These are phyloP conservation scores for Marronus borbonicus DNA, from an alignment of 2,888 invertebrate species.

Conservation along the genomic window DNA sequence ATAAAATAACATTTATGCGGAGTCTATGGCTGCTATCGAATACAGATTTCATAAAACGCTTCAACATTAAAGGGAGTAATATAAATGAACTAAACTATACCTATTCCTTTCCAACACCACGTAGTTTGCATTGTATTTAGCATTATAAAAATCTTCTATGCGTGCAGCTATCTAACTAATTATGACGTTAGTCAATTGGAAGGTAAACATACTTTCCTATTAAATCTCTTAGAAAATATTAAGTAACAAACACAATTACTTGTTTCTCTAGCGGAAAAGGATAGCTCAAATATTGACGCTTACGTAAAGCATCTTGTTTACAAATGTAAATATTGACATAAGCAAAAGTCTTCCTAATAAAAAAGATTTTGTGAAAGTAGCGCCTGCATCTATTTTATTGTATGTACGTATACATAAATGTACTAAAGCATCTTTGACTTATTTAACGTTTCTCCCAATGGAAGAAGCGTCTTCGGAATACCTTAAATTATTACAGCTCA, in stretches of 20 bases:
- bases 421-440: neutral
- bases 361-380: constrained; percentile 47
- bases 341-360: constrained; percentile 48
- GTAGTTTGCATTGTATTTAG: neutral
- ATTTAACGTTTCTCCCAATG: neutral
- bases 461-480: too few species aligned
- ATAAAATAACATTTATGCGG: too few species aligned
- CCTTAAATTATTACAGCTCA: too few species aligned
- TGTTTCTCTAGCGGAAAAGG: constrained; percentile 41
- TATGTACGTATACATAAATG: neutral
- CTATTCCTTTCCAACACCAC: neutral
- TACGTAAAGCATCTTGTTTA: constrained; percentile 46
- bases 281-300: constrained; percentile 44
- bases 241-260: constrained; percentile 49
- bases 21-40: too few species aligned
- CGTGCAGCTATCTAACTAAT: neutral
- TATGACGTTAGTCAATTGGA: constrained; percentile 21
- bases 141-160: neutral
- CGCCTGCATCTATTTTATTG: constrained; percentile 8
- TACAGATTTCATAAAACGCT: too few species aligned
- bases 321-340: constrained; percentile 41
- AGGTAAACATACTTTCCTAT: constrained; percentile 45
- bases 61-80: too few species aligned
- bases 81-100: neutral
- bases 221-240: constrained; percentile 45